phyloP scores from a whole-genome alignment of 2,797 vertebrate genomes.

The Rousettus madagascariensis region DNA sequence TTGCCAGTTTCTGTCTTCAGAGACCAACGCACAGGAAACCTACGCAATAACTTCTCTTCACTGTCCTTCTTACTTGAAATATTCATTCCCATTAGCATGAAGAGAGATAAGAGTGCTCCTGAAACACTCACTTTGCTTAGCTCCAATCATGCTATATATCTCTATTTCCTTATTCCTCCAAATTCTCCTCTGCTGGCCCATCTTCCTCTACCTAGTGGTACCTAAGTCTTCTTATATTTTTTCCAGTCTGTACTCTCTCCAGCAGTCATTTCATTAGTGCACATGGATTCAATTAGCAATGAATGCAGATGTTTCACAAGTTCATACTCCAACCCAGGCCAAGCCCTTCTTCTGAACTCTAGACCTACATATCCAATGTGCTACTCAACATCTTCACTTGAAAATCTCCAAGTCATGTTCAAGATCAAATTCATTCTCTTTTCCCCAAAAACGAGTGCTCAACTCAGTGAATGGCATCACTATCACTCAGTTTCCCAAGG shows the following conservation, averaged over 20 bases:
- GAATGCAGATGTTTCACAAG: neutral
- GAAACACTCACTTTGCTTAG: neutral
- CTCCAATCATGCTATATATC: neutral
- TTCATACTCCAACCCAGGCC: neutral
- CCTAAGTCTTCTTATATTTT: neutral
- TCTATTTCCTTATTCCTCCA: neutral
- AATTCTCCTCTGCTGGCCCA: neutral
- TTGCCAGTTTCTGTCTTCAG: neutral
- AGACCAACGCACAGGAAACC: neutral
- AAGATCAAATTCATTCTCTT: neutral
- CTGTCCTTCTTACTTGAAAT: neutral
- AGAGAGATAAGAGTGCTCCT: neutral
- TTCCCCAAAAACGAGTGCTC: neutral
- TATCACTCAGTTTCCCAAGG: neutral
- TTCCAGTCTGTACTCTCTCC: neutral
- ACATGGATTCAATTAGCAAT: neutral
- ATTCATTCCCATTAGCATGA: neutral
- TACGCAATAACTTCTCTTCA: neutral
- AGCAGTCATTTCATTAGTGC: neutral
- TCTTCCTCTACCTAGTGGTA: neutral
- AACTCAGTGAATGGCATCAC: neutral
- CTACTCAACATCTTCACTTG: neutral
- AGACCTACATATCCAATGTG: neutral
- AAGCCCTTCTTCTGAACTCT: neutral
- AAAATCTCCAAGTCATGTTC: neutral